phyloP scores from a whole-genome alignment of 2,888 invertebrate species.

The Sussaba pulchella region DNA sequence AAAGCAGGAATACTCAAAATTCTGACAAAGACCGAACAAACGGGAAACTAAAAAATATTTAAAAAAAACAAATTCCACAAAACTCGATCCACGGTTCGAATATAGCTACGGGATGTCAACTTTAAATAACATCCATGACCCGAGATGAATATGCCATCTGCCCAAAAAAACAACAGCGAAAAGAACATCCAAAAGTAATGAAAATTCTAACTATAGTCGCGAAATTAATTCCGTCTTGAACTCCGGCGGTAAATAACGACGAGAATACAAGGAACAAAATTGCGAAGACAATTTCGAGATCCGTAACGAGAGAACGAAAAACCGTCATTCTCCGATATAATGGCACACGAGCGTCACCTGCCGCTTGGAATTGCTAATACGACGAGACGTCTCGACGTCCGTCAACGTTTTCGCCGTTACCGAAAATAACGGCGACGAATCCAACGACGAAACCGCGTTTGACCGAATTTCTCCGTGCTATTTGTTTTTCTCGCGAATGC shows the following conservation, averaged over 20 bases:
- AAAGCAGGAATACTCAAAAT: too few species aligned
- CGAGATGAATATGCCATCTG: neutral
- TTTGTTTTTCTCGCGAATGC: conserved; percentile 3
- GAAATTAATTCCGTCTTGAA: neutral
- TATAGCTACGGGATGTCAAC: too few species aligned
- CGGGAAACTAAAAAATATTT: too few species aligned
- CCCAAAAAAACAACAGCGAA: neutral
- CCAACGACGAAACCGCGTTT: neutral
- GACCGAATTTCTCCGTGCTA: neutral
- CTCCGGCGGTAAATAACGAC: conserved; percentile 5
- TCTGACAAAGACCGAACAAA: too few species aligned
- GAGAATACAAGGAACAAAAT: conserved; percentile 37
- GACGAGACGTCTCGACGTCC: conserved; percentile 16
- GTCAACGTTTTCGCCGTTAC: neutral
- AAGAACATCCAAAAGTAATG: neutral
- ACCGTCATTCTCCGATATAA: conserved; percentile 1
- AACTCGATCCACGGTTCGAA: too few species aligned
- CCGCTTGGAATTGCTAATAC: conserved; percentile 61
- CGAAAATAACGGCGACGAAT: conserved; percentile 7
- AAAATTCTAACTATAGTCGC: neutral
- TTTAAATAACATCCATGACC: neutral
- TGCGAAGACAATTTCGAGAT: neutral
- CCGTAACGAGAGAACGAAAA: neutral
- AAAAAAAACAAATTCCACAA: too few species aligned
- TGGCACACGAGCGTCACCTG: conserved; percentile 25